phyloP scores from a whole-genome alignment of 1,140 invertebrate genomes.

The Lamellibrachia luymesi region DNA sequence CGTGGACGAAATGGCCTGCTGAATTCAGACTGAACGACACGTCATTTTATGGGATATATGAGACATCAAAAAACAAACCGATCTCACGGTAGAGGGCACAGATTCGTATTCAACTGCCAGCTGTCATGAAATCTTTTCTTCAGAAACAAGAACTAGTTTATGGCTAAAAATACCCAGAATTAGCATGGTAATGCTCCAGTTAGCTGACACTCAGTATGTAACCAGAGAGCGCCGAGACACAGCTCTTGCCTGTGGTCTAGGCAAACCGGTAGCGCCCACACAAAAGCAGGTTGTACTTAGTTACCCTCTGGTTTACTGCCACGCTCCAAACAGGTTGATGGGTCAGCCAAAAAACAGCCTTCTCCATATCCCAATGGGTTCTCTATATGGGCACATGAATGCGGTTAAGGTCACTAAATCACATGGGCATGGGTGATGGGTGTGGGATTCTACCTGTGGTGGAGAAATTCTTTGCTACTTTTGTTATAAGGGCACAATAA shows the following conservation, averaged over 20 bases:
- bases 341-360: too few species aligned
- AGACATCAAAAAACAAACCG: neutral
- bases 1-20: neutral
- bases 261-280: neutral
- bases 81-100: neutral
- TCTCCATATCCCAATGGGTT: too few species aligned
- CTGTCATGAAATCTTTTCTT: neutral
- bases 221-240: neutral
- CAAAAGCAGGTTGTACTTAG: neutral
- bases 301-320: too few species aligned
- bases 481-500: too few species aligned
- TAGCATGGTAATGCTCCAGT: neutral
- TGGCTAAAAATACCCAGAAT: neutral
- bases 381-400: too few species aligned
- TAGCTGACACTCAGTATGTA: neutral
- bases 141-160: constrained; percentile 1
- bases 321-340: too few species aligned
- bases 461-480: too few species aligned
- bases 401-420: too few species aligned
- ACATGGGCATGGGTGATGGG: too few species aligned
- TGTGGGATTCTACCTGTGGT: too few species aligned
- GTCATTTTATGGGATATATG: neutral
- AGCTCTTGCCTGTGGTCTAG: neutral
- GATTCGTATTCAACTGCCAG: neutral
- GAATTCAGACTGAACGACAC: neutral